A percentile compares a stretch with the other conserved stretches of the same genome.
phyloP scores from a whole-genome alignment of 2,113 vertebrate species.

The Pelvicachromis taeniatus region DNA sequence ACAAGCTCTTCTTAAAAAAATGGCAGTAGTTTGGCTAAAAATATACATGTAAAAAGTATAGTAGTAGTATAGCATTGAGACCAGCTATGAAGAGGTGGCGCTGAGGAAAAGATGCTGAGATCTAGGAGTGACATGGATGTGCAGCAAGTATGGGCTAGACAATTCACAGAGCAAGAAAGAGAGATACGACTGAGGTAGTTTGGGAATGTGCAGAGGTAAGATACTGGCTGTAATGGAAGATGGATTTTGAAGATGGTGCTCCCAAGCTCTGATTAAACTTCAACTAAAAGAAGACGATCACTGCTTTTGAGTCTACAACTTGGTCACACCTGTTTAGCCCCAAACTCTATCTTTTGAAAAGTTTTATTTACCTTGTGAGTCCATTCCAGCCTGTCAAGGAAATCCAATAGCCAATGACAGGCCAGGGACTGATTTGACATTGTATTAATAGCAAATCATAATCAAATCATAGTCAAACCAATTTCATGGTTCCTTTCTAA shows the following conservation, averaged over 20 bases:
- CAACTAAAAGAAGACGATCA: not conserved
- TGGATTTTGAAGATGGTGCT: not conserved
- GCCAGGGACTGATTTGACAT: not conserved
- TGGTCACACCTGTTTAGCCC: not conserved
- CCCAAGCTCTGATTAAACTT: not conserved
- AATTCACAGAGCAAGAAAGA: not conserved
- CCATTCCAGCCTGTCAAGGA: not conserved
- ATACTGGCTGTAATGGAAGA: not conserved
- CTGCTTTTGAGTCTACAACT: not conserved
- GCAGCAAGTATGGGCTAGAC: not conserved
- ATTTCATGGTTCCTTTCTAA: not conserved
- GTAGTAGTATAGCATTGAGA: not conserved
- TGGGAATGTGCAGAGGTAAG: not conserved
- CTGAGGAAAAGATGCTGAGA: not conserved
- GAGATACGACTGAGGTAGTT: not conserved
- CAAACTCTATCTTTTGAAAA: not conserved
- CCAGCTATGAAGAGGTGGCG: not conserved
- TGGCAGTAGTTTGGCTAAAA: not conserved
- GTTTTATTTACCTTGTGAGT: not conserved
- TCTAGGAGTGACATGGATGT: not conserved
- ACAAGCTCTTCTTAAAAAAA: not conserved
- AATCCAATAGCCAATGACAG: not conserved
- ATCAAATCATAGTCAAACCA: not conserved
- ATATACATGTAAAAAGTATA: not conserved
- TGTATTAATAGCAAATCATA: not conserved